Evolutionary conservation across 2,113 vertebrate species (phyloP).

Genomic region (Oostethus manadensis): DNA sequence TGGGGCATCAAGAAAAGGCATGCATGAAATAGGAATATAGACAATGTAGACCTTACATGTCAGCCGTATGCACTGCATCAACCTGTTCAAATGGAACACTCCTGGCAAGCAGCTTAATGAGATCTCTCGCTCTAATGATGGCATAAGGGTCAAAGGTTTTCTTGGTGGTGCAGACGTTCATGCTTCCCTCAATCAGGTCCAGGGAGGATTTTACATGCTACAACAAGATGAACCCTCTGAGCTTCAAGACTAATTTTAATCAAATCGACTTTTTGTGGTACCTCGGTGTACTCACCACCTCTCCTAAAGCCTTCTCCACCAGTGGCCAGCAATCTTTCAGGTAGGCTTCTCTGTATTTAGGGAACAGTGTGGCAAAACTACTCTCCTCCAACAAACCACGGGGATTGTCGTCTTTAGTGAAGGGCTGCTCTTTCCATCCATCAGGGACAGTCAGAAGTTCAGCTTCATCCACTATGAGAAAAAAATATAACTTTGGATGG

Average conservation of each 20-base stretch:
- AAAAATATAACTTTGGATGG: not conserved
- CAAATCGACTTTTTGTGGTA: not conserved
- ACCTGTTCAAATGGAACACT: slow-evolving; percentile 98
- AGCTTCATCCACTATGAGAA: slow-evolving; percentile 53
- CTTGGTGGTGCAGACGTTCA: slow-evolving; percentile 88
- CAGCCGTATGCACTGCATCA: not conserved
- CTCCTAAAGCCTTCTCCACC: slow-evolving; percentile 85
- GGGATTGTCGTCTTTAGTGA: slow-evolving; percentile 87
- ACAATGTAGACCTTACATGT: too few relatives aligned
- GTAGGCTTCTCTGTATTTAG: slow-evolving; percentile 91
- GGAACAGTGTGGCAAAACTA: slow-evolving; percentile 96
- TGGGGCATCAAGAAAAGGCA: slow-evolving; percentile 43
- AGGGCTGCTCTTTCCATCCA: slow-evolving; percentile 87
- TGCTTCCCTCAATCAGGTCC: slow-evolving; percentile 94
- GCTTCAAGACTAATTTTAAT: not conserved
- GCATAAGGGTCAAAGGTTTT: slow-evolving; percentile 93
- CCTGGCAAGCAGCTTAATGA: slow-evolving; percentile 91
- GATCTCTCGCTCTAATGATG: slow-evolving; percentile 87
- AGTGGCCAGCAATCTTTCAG: slow-evolving; percentile 95
- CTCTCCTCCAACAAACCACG: slow-evolving; percentile 90
- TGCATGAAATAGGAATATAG: too few relatives aligned
- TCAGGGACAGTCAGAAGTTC: slow-evolving; percentile 91
- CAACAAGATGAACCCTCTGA: not conserved
- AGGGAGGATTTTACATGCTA: slow-evolving; percentile 81
- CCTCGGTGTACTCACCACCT: slow-evolving; percentile 71